Base-by-base conservation (phyloP, 2,113 vertebrate species). In the Aspiorhynchus laticeps region DNA sequence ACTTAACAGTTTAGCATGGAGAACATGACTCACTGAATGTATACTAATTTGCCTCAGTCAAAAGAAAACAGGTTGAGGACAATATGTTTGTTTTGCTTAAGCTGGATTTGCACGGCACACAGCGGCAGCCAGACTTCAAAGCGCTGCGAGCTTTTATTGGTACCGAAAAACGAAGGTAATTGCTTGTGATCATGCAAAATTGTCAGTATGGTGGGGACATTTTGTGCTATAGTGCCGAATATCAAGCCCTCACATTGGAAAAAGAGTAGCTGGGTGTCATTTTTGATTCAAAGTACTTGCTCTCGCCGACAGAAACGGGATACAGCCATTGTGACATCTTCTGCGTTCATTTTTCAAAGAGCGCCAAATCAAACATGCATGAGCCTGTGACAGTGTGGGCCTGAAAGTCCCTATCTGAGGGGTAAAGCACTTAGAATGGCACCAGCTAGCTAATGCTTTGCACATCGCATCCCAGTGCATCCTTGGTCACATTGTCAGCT, bases 51-150 rank as follows among this genome's bases (percentile, higher is more conserved):
- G 78, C 81, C 48, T 65, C 85, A 46, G 80, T 84, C 36, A 75
- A 87, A 90, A 76, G 83, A 80, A 90, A 88, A 85, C 87, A 92
- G 91, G 92, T 93, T 90, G 91, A 92, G 91, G 89, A 94, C 90
- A 93, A 95, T 93, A 92, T 93, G 92, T 95, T 94, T 95, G 93
- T 94, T 94, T 94, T 93, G 92, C 94, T 95, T 93, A 92, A 94
- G 94, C 93, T 90, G 93, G 93, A 94, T 95, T 95, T 94, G 92
- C 91, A 93, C 93, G 91, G 89, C 91, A 93, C 94, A 94, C 92
- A 93, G 86, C 48, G 48, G 76, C 69, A 81, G 84, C 38, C 74
- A 71, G 75, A 71, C 76, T 85, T 89, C 76, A 84, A 89, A 86
- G 80, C 38, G 33, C 80, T 51, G 56, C 4, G 7, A 87, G 92